A percentile compares a stretch with the other conserved stretches of the same genome.
These are phyloP conservation scores for Sylvia borin DNA, from an alignment of 2,797 vertebrate species.

Conservation along the genomic window DNA sequence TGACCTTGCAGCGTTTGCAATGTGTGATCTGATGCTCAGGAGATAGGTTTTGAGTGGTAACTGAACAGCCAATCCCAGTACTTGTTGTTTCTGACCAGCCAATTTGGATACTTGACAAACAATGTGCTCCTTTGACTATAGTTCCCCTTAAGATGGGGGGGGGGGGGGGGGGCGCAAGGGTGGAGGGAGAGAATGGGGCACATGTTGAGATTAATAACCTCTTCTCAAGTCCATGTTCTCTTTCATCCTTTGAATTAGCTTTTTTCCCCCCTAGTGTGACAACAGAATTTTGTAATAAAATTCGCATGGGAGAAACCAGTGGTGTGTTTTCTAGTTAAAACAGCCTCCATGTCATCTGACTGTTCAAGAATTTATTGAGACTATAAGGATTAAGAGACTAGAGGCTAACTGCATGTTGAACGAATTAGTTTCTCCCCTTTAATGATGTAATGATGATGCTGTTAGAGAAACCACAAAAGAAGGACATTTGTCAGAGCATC, in stretches of 20 bases:
- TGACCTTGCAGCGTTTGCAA: not conserved
- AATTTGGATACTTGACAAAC: fast-evolving
- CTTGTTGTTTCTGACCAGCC: no score
- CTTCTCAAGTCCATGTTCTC: not conserved
- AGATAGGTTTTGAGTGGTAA: not conserved
- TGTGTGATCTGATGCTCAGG: not conserved
- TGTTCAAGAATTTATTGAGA: not conserved
- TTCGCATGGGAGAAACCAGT: constrained; percentile 2
- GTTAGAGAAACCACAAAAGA: constrained; percentile 39
- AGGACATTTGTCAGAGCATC: not conserved
- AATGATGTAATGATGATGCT: not conserved
- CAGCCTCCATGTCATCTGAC: not conserved
- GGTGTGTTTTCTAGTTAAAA: not conserved
- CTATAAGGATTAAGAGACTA: not conserved
- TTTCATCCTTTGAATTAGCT: not conserved
- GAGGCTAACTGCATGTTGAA: not conserved
- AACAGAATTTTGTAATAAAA: constrained; percentile 29
- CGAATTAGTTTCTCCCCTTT: not conserved
- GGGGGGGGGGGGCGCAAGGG: fast-evolving
- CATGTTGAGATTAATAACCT: not conserved
- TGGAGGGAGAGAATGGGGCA: not conserved
- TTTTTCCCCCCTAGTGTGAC: not conserved
- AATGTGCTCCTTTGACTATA: not conserved
- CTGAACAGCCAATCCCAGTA: not conserved
- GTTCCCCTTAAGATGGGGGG: not conserved